phyloP scores from a whole-genome alignment of 2,113 vertebrate species.

The Macquaria ambigua region DNA sequence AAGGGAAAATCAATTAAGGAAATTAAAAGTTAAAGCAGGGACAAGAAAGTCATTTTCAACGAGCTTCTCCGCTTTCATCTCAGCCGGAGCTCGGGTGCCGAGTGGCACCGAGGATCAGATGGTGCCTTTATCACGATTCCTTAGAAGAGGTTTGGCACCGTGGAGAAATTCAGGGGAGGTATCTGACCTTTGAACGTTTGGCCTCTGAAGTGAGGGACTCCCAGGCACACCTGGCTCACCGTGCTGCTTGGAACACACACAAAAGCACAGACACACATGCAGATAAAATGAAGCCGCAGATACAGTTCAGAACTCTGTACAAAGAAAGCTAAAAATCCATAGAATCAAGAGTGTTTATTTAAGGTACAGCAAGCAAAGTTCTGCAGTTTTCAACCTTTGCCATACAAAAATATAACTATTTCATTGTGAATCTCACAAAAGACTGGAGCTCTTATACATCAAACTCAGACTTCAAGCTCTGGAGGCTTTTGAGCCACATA shows the following conservation, averaged over 20 bases:
- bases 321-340: slow-evolving; percentile 8
- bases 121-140: slow-evolving; percentile 36
- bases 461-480: slow-evolving; percentile 10
- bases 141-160: slow-evolving; percentile 21
- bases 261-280: slow-evolving; percentile 7
- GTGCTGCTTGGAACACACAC: slow-evolving; percentile 20
- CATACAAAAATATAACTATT: background rate
- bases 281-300: slow-evolving; percentile 11
- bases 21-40: slow-evolving; percentile 80
- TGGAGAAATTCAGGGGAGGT: slow-evolving; percentile 18
- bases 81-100: background rate
- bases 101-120: slow-evolving; percentile 52
- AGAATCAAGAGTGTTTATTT: slow-evolving; percentile 17
- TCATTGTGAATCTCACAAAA: slow-evolving; percentile 17
- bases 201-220: slow-evolving; percentile 33
- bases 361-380: background rate
- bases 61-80: slow-evolving; percentile 59
- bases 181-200: slow-evolving; percentile 62
- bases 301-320: background rate
- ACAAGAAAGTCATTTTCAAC: slow-evolving; percentile 75
- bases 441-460: background rate
- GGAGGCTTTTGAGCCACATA: background rate
- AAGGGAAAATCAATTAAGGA: slow-evolving; percentile 82
- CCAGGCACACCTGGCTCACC: slow-evolving; percentile 49
- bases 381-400: background rate